Evolutionary conservation across 2,113 vertebrate genomes (phyloP).

Genomic region (Malurus alboscapulatus): DNA sequence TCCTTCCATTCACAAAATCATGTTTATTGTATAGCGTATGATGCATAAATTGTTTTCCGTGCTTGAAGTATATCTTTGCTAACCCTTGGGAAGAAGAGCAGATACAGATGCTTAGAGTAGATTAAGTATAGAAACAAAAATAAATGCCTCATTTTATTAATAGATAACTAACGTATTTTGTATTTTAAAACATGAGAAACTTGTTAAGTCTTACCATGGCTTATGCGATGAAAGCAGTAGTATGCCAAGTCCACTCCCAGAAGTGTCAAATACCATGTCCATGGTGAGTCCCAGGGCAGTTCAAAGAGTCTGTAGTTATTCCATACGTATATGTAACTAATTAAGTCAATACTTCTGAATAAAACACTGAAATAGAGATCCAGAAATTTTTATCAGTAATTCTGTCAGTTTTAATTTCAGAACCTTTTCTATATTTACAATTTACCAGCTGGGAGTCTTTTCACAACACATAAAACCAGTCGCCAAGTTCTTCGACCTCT

Average conservation of each 20-base stretch:
- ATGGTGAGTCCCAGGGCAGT: constrained; percentile 87
- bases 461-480: neutral
- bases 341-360: constrained; percentile 82
- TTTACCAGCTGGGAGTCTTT: neutral
- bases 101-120: neutral
- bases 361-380: constrained; percentile 74
- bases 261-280: constrained; percentile 90
- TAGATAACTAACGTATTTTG: neutral
- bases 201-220: constrained; percentile 79
- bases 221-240: constrained; percentile 89
- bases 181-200: neutral
- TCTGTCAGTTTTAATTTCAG: neutral
- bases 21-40: neutral
- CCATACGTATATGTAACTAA: constrained; percentile 86
- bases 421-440: neutral
- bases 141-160: neutral
- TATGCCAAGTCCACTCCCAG: constrained; percentile 88
- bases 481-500: neutral
- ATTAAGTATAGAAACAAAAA: neutral
- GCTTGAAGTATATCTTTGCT: neutral
- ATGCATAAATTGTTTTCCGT: neutral
- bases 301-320: constrained; percentile 80
- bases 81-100: neutral
- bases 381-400: neutral
- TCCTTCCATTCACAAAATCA: neutral